Percentiles rank a stretch among this genome's conserved stretches.
These are phyloP conservation scores for Conger conger DNA, from an alignment of 2,113 vertebrate genomes.

Conservation along the genomic window DNA sequence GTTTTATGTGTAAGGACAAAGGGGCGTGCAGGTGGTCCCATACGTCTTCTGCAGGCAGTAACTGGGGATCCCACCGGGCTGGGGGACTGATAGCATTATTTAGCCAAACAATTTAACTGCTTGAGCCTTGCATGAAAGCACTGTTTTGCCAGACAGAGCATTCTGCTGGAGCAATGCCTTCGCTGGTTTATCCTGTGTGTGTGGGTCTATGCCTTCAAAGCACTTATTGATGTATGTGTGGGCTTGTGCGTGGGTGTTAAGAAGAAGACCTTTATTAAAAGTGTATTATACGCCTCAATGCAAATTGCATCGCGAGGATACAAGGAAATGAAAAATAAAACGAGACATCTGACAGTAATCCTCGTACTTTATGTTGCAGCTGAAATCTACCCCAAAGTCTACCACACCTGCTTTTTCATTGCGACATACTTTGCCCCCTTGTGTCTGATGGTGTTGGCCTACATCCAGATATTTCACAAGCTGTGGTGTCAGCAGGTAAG, in stretches of 20 bases:
- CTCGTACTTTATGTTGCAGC: constrained; percentile 69
- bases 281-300: not conserved
- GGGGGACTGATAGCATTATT: too few relatives aligned
- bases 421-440: constrained; percentile 92
- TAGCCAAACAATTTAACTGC: too few relatives aligned
- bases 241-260: not conserved
- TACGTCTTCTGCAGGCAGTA: not conserved
- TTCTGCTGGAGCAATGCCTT: not conserved
- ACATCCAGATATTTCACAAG: constrained; percentile 95
- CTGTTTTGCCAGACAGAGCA: too few relatives aligned
- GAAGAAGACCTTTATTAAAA: not conserved
- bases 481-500: constrained; percentile 93
- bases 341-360: not conserved
- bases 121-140: too few relatives aligned
- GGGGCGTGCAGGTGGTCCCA: not conserved
- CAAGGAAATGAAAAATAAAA: not conserved
- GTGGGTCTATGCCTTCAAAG: not conserved
- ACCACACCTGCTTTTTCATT: constrained; percentile 94
- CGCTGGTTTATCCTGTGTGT: not conserved
- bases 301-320: not conserved
- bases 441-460: constrained; percentile 95
- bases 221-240: not conserved
- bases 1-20: not conserved
- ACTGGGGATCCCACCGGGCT: too few relatives aligned
- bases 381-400: constrained; percentile 90